Evolutionary conservation across 2,113 vertebrate genomes (phyloP).

Genomic region (Zosterops pallidus): DNA sequence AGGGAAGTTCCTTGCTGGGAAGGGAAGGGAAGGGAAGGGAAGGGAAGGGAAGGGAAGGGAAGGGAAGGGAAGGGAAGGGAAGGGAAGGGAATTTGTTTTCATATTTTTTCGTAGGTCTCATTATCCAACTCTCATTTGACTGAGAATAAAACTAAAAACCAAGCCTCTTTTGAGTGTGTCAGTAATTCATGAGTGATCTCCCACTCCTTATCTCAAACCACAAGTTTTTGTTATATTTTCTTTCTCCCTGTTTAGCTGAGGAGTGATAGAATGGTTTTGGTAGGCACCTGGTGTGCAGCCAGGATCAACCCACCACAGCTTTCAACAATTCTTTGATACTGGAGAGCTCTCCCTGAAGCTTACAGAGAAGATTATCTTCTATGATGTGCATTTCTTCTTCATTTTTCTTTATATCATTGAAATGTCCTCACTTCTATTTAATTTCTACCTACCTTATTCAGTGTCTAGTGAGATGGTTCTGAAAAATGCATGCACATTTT

Average conservation of each 20-base stretch:
- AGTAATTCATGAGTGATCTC: not conserved
- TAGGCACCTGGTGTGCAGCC: accelerated
- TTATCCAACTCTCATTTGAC: not conserved
- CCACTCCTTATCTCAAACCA: not conserved
- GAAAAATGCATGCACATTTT: not conserved
- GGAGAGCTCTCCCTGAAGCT: not conserved
- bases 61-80: too few relatives aligned
- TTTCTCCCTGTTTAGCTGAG: not conserved
- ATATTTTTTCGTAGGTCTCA: not conserved
- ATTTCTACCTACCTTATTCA: not conserved
- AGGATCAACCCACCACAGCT: not conserved
- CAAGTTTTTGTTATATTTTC: not conserved
- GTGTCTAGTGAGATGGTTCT: not conserved
- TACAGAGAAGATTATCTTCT: not conserved
- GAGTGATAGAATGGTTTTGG: not conserved
- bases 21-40: too few relatives aligned
- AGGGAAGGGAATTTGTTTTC: accelerated
- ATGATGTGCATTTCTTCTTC: not conserved
- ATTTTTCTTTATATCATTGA: not conserved
- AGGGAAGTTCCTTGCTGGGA: too few relatives aligned
- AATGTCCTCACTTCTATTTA: not conserved
- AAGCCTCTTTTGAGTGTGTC: not conserved
- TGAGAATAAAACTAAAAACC: not conserved
- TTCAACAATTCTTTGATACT: not conserved
- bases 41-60: too few relatives aligned